Conservation (phyloP, 2,113 vertebrate genomes). For the Illadopsis cleaveri region DNA sequence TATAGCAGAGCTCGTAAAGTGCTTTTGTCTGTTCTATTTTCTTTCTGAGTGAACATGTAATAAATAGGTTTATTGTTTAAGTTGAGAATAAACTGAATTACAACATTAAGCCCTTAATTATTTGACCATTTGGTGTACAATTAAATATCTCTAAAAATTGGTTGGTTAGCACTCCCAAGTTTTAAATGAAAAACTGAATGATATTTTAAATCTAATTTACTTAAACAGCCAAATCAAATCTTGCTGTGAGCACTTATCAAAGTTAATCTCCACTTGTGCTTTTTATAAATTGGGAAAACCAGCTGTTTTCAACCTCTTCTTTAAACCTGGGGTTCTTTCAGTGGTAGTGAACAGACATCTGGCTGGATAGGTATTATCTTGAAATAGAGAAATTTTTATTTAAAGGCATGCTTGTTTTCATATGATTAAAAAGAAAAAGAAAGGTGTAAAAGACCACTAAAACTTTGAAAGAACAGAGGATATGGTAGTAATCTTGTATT, state of each 20-base stretch:
- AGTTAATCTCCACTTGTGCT: neutral
- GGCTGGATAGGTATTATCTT: neutral
- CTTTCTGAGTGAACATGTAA: slow-evolving; percentile 57
- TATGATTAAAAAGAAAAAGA: neutral
- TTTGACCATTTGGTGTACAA: slow-evolving; percentile 59
- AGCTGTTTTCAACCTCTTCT: neutral
- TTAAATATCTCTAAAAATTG: slow-evolving; percentile 21
- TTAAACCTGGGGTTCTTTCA: neutral
- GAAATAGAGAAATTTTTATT: neutral
- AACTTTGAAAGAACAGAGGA: neutral
- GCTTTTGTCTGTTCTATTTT: slow-evolving; percentile 48
- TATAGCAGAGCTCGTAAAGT: neutral
- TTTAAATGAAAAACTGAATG: slow-evolving; percentile 54
- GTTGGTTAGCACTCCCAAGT: neutral
- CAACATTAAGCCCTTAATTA: slow-evolving; percentile 58
- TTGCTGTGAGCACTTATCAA: neutral
- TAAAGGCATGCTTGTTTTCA: neutral
- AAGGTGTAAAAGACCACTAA: neutral
- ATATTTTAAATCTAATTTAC: slow-evolving; percentile 30
- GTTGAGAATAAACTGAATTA: slow-evolving; percentile 47
- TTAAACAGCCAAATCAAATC: neutral
- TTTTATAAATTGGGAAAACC: neutral
- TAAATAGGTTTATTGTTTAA: slow-evolving; percentile 59
- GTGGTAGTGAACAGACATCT: neutral
- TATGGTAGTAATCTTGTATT: neutral